Conservation (phyloP, 2,113 vertebrate species). For the Butorides virescens region DNA sequence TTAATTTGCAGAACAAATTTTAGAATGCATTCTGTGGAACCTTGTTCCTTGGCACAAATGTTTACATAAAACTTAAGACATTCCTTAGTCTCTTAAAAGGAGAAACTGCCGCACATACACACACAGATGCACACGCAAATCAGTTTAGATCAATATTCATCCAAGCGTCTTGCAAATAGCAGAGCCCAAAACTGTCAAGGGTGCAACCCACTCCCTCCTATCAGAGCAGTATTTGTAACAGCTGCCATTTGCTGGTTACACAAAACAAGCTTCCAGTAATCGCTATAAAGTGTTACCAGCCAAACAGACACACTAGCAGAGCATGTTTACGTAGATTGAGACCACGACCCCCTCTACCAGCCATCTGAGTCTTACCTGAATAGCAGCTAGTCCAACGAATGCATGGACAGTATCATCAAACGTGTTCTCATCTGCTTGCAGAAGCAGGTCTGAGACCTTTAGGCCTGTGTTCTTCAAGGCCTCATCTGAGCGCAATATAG, state of each 20-base stretch:
- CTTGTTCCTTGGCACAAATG: background rate
- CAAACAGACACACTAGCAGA: background rate
- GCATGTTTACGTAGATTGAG: background rate
- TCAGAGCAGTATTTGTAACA: background rate
- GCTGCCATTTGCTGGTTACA: background rate
- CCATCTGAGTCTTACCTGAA: constrained; percentile 80
- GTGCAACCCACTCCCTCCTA: background rate
- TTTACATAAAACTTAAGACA: background rate
- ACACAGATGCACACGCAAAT: background rate
- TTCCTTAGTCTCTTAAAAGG: background rate
- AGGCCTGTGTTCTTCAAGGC: constrained; percentile 83
- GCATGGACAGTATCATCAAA: constrained; percentile 89
- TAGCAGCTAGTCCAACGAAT: constrained; percentile 91
- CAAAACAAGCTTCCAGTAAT: background rate
- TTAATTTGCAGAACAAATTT: background rate
- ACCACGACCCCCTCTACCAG: background rate
- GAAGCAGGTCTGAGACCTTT: constrained; percentile 84
- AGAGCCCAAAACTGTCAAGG: background rate
- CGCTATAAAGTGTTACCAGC: fast-evolving
- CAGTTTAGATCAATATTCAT: background rate
- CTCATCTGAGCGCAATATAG: constrained; percentile 84
- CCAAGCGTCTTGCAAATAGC: background rate
- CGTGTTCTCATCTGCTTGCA: constrained; percentile 79
- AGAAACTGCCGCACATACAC: background rate
- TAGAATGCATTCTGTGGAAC: background rate